Evolutionary conservation across 2,113 vertebrate genomes (phyloP).

Genomic region (Corvus hawaiiensis): DNA sequence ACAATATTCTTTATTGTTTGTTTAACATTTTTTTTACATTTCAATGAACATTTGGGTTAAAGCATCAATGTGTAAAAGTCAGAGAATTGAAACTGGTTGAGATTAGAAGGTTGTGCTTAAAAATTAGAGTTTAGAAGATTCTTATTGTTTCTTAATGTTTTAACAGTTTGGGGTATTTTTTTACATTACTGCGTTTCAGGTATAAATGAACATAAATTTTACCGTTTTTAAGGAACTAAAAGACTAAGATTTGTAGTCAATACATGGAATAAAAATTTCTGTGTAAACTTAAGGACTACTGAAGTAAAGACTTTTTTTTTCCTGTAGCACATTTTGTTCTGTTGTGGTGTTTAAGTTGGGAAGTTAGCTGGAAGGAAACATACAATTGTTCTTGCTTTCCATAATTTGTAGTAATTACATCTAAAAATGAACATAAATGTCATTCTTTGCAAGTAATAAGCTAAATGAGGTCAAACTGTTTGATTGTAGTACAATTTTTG

Average conservation of each 20-base stretch:
- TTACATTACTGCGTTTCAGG: neutral
- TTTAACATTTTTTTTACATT: neutral
- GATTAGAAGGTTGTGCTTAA: neutral
- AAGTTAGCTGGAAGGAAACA: neutral
- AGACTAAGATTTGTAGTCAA: neutral
- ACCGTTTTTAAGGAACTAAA: neutral
- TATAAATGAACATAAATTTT: neutral
- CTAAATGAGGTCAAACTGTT: neutral
- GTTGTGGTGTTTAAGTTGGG: neutral
- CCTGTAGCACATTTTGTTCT: neutral
- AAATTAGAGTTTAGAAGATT: neutral
- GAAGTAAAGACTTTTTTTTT: neutral
- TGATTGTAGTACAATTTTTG: neutral
- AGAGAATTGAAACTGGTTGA: neutral
- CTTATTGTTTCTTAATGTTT: neutral
- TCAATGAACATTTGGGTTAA: neutral
- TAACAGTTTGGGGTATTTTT: accelerated
- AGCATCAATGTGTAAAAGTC: neutral
- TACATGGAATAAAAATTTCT: neutral
- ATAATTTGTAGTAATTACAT: neutral
- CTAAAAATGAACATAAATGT: neutral
- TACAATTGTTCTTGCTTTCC: neutral
- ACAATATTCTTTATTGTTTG: neutral
- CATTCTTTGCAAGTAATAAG: neutral
- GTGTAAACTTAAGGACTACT: neutral